Percentiles rank a stretch among this genome's conserved stretches.
phyloP scores from a whole-genome alignment of 2,888 invertebrate genomes.

The Xylota sylvarum region DNA sequence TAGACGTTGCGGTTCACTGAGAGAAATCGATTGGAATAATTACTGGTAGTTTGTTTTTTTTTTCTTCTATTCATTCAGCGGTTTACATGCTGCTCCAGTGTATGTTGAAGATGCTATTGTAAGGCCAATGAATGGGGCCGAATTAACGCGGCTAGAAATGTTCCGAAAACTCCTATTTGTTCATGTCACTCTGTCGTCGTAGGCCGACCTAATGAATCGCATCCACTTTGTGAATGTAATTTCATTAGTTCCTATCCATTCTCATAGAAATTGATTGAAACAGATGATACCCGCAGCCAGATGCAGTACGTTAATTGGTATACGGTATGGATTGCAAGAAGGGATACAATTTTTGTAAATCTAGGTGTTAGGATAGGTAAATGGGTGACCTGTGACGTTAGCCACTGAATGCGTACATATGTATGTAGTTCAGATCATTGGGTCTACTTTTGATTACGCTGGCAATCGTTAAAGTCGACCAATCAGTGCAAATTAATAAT shows the following conservation, averaged over 20 bases:
- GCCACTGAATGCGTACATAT: no score
- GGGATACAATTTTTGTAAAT: neutral
- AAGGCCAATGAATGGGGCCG: neutral
- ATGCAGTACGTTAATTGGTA: slow-evolving; percentile 20
- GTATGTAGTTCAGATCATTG: no score
- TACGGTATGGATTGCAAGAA: slow-evolving; percentile 28
- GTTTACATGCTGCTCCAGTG: no score
- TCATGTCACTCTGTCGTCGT: neutral
- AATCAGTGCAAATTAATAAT: no score
- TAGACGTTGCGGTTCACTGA: slow-evolving; percentile 16
- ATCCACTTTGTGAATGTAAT: slow-evolving; percentile 26
- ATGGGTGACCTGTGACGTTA: no score
- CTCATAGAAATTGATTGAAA: slow-evolving; percentile 46
- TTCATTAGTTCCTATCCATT: slow-evolving; percentile 41
- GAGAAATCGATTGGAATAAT: slow-evolving; percentile 53
- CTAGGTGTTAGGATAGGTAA: no score
- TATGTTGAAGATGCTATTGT: neutral
- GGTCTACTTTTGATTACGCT: no score
- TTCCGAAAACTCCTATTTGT: slow-evolving; percentile 13
- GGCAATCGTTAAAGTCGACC: no score
- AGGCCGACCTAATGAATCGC: slow-evolving; percentile 17
- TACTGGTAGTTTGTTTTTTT: neutral
- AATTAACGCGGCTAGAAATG: neutral
- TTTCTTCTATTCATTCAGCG: neutral
- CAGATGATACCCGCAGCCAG: slow-evolving; percentile 42